A percentile compares a stretch with the other conserved stretches of the same genome.
phyloP scores from a whole-genome alignment of 2,797 vertebrate genomes.

The Phalanger gymnotis region DNA sequence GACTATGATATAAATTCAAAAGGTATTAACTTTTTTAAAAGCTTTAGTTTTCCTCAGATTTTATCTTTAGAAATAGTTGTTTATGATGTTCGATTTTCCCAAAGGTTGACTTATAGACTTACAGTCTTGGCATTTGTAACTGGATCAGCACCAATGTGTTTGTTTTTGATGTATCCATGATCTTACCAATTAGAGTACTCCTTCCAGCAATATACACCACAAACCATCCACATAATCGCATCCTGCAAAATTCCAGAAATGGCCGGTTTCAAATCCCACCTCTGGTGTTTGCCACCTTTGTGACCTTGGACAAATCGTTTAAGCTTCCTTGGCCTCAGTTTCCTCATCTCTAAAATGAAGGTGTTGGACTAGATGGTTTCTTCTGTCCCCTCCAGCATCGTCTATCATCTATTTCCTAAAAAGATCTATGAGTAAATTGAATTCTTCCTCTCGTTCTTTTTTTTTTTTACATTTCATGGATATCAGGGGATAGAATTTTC shows the following conservation, averaged over 20 bases:
- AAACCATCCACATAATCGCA: background rate
- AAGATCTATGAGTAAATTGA: background rate
- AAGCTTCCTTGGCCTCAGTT: background rate
- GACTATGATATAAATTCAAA: background rate
- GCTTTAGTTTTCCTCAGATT: background rate
- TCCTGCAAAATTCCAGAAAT: background rate
- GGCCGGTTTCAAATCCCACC: background rate
- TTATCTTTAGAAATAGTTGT: background rate
- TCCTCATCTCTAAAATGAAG: background rate
- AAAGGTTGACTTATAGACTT: constrained; percentile 20
- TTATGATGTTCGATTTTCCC: background rate
- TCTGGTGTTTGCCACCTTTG: background rate
- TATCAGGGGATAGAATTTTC: background rate
- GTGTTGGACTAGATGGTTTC: background rate
- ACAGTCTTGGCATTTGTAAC: constrained; percentile 30
- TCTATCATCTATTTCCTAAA: background rate
- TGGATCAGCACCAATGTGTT: background rate
- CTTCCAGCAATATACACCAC: background rate
- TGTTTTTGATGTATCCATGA: background rate
- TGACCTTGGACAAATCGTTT: background rate
- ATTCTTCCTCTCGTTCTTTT: background rate
- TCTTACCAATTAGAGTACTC: background rate
- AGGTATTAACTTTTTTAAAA: background rate
- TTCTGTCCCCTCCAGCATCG: background rate
- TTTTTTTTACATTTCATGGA: background rate